Percentiles rank a stretch among this genome's conserved stretches.
Conservation (phyloP, 2,888 invertebrate species). For the Apoda limacodes region DNA sequence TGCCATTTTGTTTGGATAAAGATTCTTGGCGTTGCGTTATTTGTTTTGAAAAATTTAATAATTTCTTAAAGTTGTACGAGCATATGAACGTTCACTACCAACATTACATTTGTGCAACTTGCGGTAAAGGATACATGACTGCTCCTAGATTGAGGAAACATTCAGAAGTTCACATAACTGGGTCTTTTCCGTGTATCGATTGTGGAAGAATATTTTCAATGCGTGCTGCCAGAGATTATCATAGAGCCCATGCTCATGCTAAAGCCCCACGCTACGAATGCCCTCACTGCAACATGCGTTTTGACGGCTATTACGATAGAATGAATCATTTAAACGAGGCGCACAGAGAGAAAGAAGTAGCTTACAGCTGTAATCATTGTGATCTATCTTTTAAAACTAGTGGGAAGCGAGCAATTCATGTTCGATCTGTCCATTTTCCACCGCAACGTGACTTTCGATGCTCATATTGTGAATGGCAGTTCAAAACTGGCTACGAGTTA, state of each 20-base stretch:
- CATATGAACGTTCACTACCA: slow-evolving; percentile 60
- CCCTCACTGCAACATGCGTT: slow-evolving; percentile 49
- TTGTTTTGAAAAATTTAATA: slow-evolving; percentile 46
- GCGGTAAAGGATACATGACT: slow-evolving; percentile 59
- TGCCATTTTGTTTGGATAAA: slow-evolving; percentile 48
- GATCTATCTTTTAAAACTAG: slow-evolving; percentile 50
- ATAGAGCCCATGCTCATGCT: slow-evolving; percentile 44
- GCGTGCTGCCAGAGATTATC: slow-evolving; percentile 49
- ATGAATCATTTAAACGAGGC: slow-evolving; percentile 50
- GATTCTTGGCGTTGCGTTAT: slow-evolving; percentile 51
- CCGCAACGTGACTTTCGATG: slow-evolving; percentile 38
- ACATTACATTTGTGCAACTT: slow-evolving; percentile 53
- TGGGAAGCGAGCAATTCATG: slow-evolving; percentile 44
- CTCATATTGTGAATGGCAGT: slow-evolving; percentile 46
- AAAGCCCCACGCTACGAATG: slow-evolving; percentile 53
- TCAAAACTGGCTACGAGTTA: slow-evolving; percentile 48
- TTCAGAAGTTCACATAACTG: slow-evolving; percentile 49
- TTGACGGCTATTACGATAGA: slow-evolving; percentile 48
- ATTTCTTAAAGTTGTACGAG: slow-evolving; percentile 53
- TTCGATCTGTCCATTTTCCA: slow-evolving; percentile 44
- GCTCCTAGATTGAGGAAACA: slow-evolving; percentile 52
- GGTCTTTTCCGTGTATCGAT: slow-evolving; percentile 48
- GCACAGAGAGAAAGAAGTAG: slow-evolving; percentile 45
- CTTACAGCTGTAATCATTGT: slow-evolving; percentile 46
- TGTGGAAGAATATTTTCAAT: slow-evolving; percentile 45